phyloP scores from a whole-genome alignment of 2,113 vertebrate genomes.

The Vulpes ferrilata region DNA sequence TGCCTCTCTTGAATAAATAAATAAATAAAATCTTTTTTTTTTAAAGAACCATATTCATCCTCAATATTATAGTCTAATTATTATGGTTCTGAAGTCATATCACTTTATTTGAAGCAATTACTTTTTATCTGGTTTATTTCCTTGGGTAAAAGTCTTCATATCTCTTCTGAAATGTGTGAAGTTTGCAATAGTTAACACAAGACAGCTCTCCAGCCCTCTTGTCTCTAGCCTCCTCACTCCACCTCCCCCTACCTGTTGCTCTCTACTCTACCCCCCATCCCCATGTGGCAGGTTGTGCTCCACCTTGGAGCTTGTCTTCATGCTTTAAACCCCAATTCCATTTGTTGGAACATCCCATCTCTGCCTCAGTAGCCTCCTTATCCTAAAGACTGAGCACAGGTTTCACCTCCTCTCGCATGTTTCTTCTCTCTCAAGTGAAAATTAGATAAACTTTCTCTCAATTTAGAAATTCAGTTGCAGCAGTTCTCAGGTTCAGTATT shows the following conservation, averaged over 20 bases:
- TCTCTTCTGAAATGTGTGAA: neutral
- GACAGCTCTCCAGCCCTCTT: rapidly evolving
- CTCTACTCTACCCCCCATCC: rapidly evolving
- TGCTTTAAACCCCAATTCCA: neutral
- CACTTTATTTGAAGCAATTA: neutral
- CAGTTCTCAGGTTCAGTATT: neutral
- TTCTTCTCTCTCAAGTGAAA: neutral
- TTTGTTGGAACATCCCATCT: neutral
- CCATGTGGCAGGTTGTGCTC: neutral
- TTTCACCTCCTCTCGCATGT: neutral
- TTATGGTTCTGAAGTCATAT: neutral
- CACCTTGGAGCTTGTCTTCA: neutral
- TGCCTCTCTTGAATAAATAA: too few relatives aligned
- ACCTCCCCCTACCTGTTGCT: neutral
- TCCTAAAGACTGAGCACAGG: neutral
- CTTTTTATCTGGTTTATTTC: neutral
- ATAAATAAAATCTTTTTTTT: too few relatives aligned
- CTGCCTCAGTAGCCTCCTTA: neutral
- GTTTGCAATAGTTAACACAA: neutral
- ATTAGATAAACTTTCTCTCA: neutral
- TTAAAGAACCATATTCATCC: neutral
- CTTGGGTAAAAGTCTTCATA: neutral
- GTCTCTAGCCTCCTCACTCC: neutral
- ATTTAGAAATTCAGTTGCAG: neutral
- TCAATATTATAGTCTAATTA: neutral